phyloP scores from a whole-genome alignment of 2,888 invertebrate species.

The Drosophila rubida region DNA sequence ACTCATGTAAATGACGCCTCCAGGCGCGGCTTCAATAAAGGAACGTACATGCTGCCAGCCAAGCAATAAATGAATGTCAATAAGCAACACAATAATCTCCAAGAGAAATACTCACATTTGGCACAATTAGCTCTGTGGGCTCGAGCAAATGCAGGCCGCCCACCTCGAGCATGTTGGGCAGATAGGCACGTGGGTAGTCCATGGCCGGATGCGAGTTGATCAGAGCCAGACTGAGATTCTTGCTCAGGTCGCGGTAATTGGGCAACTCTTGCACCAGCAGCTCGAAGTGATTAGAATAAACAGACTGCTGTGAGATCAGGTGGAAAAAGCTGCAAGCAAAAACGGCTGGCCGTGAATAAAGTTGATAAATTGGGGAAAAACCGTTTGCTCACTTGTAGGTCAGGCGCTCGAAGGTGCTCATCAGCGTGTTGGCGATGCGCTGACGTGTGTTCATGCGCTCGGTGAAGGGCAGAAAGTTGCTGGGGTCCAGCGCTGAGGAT shows the following conservation, averaged over 20 bases:
- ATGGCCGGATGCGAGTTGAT: constrained; percentile 84
- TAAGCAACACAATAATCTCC: not conserved
- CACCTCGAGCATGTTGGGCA: constrained; percentile 83
- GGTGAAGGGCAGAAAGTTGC: constrained; percentile 83
- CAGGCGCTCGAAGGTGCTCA: constrained; percentile 82
- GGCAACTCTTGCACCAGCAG: constrained; percentile 78
- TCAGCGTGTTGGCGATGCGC: constrained; percentile 84
- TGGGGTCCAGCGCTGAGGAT: constrained; percentile 85
- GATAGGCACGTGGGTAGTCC: constrained; percentile 83
- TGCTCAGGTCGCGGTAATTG: constrained; percentile 82
- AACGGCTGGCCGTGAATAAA: not conserved
- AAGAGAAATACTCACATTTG: constrained; percentile 63
- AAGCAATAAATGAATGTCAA: not conserved
- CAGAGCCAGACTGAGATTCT: constrained; percentile 83
- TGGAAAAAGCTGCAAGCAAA: constrained; percentile 81
- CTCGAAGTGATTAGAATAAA: constrained; percentile 83
- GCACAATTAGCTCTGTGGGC: constrained; percentile 53
- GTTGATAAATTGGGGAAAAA: not conserved
- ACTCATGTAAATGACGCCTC: constrained; percentile 85
- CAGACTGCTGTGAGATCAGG: constrained; percentile 83
- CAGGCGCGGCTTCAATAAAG: constrained; percentile 83
- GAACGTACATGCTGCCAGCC: constrained; percentile 70
- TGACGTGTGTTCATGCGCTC: constrained; percentile 85
- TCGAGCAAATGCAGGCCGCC: constrained; percentile 81
- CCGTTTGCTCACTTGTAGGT: constrained; percentile 80